Base-by-base conservation (phyloP, 1,140 invertebrate species). In the Caenorhabditis latens region DNA sequence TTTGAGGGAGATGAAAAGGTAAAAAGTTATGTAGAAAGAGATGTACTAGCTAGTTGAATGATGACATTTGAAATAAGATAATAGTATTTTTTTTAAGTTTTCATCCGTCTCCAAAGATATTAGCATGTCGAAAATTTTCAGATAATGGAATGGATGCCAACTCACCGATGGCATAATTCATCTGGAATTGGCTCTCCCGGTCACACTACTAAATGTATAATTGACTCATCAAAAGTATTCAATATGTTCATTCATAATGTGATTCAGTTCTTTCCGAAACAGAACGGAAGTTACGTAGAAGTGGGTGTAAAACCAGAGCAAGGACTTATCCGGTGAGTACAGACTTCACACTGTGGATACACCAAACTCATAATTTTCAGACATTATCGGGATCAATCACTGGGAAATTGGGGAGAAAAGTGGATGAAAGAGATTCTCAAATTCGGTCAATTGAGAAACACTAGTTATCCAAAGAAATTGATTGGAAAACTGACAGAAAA, bases 131-230 rank as follows among this genome's bases (percentile, higher is more conserved):
- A n/a, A 16, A n/a, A 21, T 32, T 61, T 42, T 40, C 24, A 79
- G 71, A 79, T 53, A 16, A 21, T 19, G 14, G 48, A 48, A n/a
- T 83, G 79, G 79, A 50, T 50, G 46, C 42, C 79, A 7, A 50
- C 79, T 11, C 79, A 50, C 9, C 79, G 79, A 4, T 83, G 21
- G n/a, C 79, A 83, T n/a, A 83, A 83, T 40, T 53, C 79, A 16
- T 16, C 48, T 32, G 55, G 24, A 24, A 50, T 83, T 7, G 79
- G 42, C 6, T 16, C 42, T 16, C 14, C 43, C 6, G 79, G 79
- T 4, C 48, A 83, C 21, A 53, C 79, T n/a, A 11, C 79, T 13
- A 83, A 50, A 83, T 50, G 43, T 83, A 83, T 83, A 14, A 50
- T 83, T 14, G 46, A 50, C 43, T 16, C 79, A 21, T 13, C 21